These are phyloP conservation scores for Hypomecis punctinalis DNA, from an alignment of 2,888 invertebrate species.

Conservation along the genomic window DNA sequence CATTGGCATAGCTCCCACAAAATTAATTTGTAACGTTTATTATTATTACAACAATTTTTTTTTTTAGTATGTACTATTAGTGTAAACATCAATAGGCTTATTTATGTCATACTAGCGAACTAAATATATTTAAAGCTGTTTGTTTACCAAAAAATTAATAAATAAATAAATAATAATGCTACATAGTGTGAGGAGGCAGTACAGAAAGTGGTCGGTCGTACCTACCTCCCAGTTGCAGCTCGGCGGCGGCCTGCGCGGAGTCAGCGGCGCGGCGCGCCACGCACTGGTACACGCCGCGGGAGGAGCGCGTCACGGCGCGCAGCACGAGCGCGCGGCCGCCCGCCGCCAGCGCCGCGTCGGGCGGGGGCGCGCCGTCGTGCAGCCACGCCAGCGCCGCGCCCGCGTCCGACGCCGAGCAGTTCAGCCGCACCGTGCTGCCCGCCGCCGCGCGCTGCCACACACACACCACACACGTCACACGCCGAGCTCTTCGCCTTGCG, in stretches of 20 bases:
- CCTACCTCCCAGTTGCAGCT: slow-evolving; percentile 90
- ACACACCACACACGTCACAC: not conserved
- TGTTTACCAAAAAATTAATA: too few relatives aligned
- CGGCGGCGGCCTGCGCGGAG: slow-evolving; percentile 90
- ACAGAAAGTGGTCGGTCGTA: too few relatives aligned
- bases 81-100: too few relatives aligned
- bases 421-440: slow-evolving; percentile 87
- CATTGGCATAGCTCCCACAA: too few relatives aligned
- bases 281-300: slow-evolving; percentile 95
- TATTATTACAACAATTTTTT: too few relatives aligned
- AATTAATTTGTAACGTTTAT: too few relatives aligned
- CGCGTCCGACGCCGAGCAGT: slow-evolving; percentile 86
- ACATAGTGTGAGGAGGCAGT: too few relatives aligned
- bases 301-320: slow-evolving; percentile 87
- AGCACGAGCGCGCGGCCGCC: slow-evolving; percentile 58
- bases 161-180: too few relatives aligned
- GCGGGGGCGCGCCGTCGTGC: slow-evolving; percentile 87
- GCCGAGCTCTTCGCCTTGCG: too few relatives aligned
- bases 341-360: slow-evolving; percentile 8
- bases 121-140: too few relatives aligned
- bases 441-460: slow-evolving; percentile 86
- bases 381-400: slow-evolving; percentile 86
- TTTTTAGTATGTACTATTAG: too few relatives aligned
- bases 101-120: too few relatives aligned
- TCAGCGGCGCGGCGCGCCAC: slow-evolving; percentile 88